Percentiles rank a stretch among this genome's conserved stretches.
phyloP scores from a whole-genome alignment of 2,888 invertebrate genomes.

The Drosophila monieri region DNA sequence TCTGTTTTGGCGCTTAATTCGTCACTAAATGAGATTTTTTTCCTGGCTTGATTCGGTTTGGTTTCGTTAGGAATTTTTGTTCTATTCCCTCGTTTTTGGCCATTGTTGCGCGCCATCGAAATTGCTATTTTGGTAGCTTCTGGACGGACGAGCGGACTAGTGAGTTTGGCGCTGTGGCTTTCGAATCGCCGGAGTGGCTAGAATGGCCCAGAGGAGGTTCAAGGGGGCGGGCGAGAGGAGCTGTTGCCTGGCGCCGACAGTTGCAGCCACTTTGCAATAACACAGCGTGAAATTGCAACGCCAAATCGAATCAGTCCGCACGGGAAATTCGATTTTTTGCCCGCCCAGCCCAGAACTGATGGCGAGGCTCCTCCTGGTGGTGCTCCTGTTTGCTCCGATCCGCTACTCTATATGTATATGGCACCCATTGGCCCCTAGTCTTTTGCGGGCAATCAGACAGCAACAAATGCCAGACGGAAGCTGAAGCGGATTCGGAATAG shows the following conservation, averaged over 20 bases:
- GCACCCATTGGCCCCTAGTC: conserved; percentile 41
- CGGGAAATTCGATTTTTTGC: conserved; percentile 82
- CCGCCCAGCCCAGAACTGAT: conserved; percentile 18
- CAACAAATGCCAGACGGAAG: conserved; percentile 65
- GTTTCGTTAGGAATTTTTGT: conserved; percentile 23
- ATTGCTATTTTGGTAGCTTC: conserved; percentile 57
- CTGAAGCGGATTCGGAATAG: conserved; percentile 21
- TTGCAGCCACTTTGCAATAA: conserved; percentile 81
- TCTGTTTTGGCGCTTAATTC: conserved; percentile 82
- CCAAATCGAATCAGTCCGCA: conserved; percentile 83
- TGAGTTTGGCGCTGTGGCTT: conserved; percentile 34
- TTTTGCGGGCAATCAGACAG: conserved; percentile 79
- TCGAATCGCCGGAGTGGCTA: conserved; percentile 12
- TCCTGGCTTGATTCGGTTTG: conserved; percentile 20
- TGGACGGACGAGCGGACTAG: conserved; percentile 17
- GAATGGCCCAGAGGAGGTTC: conserved; percentile 2
- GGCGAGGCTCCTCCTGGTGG: conserved; percentile 18
- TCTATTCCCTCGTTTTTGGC: conserved; percentile 39
- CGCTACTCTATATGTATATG: conserved; percentile 22
- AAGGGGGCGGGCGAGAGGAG: conserved; percentile 13
- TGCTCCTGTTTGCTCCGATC: conserved; percentile 23
- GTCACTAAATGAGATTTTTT: conserved; percentile 82
- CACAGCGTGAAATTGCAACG: conserved; percentile 84
- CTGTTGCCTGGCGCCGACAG: conserved; percentile 54
- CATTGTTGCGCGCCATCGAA: conserved; percentile 54